Percentiles rank a stretch among this genome's conserved stretches.
Evolutionary conservation across 2,797 vertebrate genomes (phyloP).

Genomic region (Pangasius macronema): DNA sequence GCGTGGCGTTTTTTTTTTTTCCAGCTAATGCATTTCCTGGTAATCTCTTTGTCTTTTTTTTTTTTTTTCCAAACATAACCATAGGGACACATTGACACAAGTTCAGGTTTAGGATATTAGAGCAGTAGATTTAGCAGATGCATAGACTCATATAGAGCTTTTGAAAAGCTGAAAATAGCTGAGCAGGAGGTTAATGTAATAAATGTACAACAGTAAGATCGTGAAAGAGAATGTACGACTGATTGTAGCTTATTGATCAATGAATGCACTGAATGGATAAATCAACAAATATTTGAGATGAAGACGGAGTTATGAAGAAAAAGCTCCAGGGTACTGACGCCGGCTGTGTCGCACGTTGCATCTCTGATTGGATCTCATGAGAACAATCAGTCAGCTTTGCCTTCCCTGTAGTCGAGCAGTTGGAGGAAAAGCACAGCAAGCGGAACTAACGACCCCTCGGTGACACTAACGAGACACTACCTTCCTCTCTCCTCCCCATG

Average conservation of each 20-base stretch:
- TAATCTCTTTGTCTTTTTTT: background rate
- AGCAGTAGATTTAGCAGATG: background rate
- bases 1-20: background rate
- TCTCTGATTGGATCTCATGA: constrained; percentile 54
- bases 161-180: background rate
- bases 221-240: no score
- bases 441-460: constrained; percentile 48
- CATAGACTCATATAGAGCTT: background rate
- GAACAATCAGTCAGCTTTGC: constrained; percentile 56
- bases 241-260: background rate
- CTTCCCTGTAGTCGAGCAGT: constrained; percentile 26
- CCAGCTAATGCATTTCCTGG: background rate
- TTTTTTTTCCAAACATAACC: background rate
- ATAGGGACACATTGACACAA: background rate
- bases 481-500: constrained; percentile 51
- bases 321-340: constrained; percentile 26
- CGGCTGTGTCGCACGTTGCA: constrained; percentile 35
- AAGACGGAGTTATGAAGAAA: background rate
- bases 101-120: constrained; percentile 7
- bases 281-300: background rate
- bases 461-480: constrained; percentile 56
- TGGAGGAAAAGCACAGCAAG: constrained; percentile 52
- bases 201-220: no score
- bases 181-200: background rate
- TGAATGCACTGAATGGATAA: background rate